Evolutionary conservation across 2,888 invertebrate species (phyloP).

Genomic region (Melanargia galathea): DNA sequence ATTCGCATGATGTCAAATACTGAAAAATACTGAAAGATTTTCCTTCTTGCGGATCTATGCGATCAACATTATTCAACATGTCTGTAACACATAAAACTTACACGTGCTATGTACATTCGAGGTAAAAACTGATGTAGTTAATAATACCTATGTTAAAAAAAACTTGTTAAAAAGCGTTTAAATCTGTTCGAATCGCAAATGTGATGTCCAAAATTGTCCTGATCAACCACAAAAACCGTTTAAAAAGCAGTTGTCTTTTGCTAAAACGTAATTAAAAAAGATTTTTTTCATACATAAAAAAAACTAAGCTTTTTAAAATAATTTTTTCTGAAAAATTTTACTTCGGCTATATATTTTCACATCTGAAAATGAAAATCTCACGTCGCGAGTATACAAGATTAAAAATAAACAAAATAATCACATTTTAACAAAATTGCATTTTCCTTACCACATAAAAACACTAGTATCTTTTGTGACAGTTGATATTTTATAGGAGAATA

Average conservation of each 20-base stretch:
- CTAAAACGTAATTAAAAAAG: no score
- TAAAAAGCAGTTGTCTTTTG: no score
- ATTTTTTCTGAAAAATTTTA: not conserved
- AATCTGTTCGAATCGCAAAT: not conserved
- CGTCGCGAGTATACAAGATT: slow-evolving; percentile 9
- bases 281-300: no score
- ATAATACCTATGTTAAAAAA: not conserved
- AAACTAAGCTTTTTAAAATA: no score
- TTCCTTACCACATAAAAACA: slow-evolving; percentile 28
- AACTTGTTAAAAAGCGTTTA: not conserved
- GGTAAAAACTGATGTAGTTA: slow-evolving; percentile 34
- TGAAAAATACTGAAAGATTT: not conserved
- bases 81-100: slow-evolving; percentile 15
- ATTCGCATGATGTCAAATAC: not conserved
- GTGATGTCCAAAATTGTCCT: not conserved
- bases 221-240: no score
- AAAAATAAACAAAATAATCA: slow-evolving; percentile 6
- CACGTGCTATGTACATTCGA: slow-evolving; percentile 37
- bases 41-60: not conserved
- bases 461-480: slow-evolving; percentile 38
- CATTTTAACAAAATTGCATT: slow-evolving; percentile 35
- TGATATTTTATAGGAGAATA: not conserved
- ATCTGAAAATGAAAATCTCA: slow-evolving; percentile 28
- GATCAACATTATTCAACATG: slow-evolving; percentile 11
- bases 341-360: slow-evolving; percentile 5